Conservation (phyloP, 2,888 invertebrate species). For the Diarsia rubi region DNA sequence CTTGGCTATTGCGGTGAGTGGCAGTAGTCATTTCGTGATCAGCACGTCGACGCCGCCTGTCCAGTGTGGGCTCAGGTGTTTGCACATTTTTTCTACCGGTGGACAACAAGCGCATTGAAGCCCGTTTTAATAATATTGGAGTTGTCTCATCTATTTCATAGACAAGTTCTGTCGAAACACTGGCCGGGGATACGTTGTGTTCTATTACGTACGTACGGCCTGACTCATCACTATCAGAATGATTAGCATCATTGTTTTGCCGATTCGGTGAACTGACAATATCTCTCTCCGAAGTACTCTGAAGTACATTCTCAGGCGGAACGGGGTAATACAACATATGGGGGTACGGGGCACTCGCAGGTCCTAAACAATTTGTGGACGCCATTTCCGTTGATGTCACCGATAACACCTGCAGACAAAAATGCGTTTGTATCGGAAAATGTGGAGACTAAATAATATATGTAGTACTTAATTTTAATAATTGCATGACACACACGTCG, state of each 20-base stretch:
- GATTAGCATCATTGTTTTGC: background rate
- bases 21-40: conserved; percentile 50
- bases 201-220: background rate
- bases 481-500: background rate
- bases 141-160: conserved; percentile 13
- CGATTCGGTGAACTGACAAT: background rate
- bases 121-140: background rate
- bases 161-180: background rate
- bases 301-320: background rate
- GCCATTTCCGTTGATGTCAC: conserved; percentile 28
- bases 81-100: background rate
- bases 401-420: conserved; percentile 57
- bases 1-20: conserved; percentile 61
- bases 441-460: background rate
- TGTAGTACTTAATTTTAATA: background rate
- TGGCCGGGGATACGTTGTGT: background rate
- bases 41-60: conserved; percentile 30
- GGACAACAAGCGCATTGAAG: background rate
- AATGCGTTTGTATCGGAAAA: conserved; percentile 10
- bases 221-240: background rate
- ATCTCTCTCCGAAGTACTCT: background rate
- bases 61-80: conserved; percentile 7
- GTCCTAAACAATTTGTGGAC: conserved; percentile 16
- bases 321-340: conserved; percentile 32
- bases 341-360: conserved; percentile 1